Evolutionary conservation across 2,797 vertebrate genomes (phyloP).

Genomic region (Jordanella pulchra): DNA sequence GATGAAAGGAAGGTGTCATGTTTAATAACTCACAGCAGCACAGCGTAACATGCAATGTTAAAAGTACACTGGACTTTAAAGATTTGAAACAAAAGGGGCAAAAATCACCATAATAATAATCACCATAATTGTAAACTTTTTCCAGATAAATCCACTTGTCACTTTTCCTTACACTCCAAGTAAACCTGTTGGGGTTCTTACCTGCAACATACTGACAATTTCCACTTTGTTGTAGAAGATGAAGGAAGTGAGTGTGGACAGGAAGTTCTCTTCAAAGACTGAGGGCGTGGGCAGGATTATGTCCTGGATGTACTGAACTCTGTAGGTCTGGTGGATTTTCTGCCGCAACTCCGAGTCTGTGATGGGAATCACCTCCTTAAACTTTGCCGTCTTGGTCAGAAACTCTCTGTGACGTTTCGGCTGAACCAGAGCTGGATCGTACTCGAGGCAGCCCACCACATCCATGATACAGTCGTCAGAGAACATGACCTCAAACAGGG

Average conservation of each 20-base stretch:
- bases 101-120: not conserved
- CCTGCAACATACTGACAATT: slow-evolving; percentile 99
- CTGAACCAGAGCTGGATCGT: slow-evolving; percentile 95
- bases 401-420: slow-evolving; percentile 97
- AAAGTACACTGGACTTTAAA: not conserved
- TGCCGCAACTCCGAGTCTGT: slow-evolving; percentile 98
- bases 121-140: not conserved
- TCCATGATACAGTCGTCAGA: slow-evolving; percentile 99
- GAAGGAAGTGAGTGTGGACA: slow-evolving; percentile 98
- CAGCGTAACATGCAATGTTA: not conserved
- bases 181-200: slow-evolving; percentile 69
- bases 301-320: slow-evolving; percentile 99
- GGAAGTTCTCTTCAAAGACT: slow-evolving; percentile 99
- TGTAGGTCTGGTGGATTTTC: slow-evolving; percentile 99
- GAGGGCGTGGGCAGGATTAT: slow-evolving; percentile 99
- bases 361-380: slow-evolving; percentile 99
- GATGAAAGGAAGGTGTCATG: not conserved
- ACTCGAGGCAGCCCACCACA: slow-evolving; percentile 98
- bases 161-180: not conserved
- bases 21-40: slow-evolving; percentile 3
- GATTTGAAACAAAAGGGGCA: not conserved
- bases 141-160: not conserved
- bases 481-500: slow-evolving; percentile 99
- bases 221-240: slow-evolving; percentile 99
- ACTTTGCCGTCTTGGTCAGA: slow-evolving; percentile 98